Percentiles rank a stretch among this genome's conserved stretches.
These are phyloP conservation scores for Damaliscus lunatus DNA, from an alignment of 2,113 vertebrate genomes.

Conservation along the genomic window DNA sequence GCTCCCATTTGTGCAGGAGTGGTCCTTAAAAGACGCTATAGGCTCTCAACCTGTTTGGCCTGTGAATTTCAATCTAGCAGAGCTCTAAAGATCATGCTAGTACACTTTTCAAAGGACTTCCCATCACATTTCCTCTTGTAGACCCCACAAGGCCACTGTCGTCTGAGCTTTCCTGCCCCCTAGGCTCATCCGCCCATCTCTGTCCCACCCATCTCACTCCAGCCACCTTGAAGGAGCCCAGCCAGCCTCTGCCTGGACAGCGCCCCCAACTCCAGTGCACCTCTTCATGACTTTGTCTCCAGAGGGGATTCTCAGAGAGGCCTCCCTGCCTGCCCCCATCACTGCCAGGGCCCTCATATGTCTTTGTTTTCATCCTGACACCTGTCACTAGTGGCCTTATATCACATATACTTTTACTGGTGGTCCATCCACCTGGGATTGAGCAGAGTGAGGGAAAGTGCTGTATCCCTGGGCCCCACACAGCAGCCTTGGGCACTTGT, in stretches of 20 bases:
- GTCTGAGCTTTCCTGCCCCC: neutral
- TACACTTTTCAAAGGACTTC: neutral
- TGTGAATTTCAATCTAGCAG: neutral
- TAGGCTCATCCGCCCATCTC: neutral
- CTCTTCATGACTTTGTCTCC: neutral
- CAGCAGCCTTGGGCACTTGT: neutral
- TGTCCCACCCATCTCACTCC: neutral
- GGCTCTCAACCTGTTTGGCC: neutral
- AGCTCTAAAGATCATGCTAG: neutral
- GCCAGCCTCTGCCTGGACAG: neutral
- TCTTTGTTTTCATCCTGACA: neutral
- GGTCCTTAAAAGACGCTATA: neutral
- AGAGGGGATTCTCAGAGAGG: neutral
- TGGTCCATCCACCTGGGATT: neutral
- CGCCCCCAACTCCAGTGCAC: rapidly evolving
- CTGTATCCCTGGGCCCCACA: no score
- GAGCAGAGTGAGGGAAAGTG: neutral
- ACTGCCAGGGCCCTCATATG: neutral
- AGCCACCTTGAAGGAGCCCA: neutral
- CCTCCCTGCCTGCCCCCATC: neutral
- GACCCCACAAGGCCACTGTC: rapidly evolving
- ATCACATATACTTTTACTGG: neutral
- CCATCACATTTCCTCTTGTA: neutral
- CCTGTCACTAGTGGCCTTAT: neutral
- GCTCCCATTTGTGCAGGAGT: neutral